Evolutionary conservation across 2,888 invertebrate species (phyloP), one percentile per base, ranked within the genome.

Genomic region (Rhagonycha fulva): DNA sequence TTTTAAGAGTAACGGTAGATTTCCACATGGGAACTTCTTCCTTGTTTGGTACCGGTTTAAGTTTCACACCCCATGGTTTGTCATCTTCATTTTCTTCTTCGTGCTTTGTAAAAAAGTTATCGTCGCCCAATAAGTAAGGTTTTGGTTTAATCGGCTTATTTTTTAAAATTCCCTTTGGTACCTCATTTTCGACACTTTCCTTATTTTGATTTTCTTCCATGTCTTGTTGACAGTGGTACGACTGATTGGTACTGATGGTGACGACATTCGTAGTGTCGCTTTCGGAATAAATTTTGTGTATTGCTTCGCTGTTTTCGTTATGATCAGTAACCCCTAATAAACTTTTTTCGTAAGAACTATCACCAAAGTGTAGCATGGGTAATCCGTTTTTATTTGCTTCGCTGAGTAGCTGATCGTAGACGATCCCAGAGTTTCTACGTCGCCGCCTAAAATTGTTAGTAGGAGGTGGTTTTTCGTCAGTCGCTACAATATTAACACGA

Each of bases 381-480:
- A 89, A 80, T 76, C 87, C 86, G 81, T 86, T 88, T 76, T 86
- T 89, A 62, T 85, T 87, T 14, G 84, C 85, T 79, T 89, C 89
- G 74, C 86, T 85, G 30, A 80, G 76, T 12, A 78, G 70, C 73
- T 78, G 79, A 67, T 81, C 80, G 32, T 82, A 77, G 83, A 89
- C 87, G 70, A 90, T 90, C 14, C 86, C 85, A 81, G 91, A 91
- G 76, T 89, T 90, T 82, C 91, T 88, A 81, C 93, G 90, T 80
- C 94, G 89, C 83, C 94, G 90, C 78, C 95, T 90, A 85, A 95
- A 95, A 85, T 94, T 94, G 84, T 94, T 94, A 0, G 94, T 94
- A 5, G 96, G 95, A 10, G 95, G 95, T 66, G 96, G 96, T 86
- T 96, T 96, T 79, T 94, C 95, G 86, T 95, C 95, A 0, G 96